Percentiles rank a stretch among this genome's conserved stretches.
Evolutionary conservation across 1,140 invertebrate genomes (phyloP).

Genomic region (Scaptomyza pallida): DNA sequence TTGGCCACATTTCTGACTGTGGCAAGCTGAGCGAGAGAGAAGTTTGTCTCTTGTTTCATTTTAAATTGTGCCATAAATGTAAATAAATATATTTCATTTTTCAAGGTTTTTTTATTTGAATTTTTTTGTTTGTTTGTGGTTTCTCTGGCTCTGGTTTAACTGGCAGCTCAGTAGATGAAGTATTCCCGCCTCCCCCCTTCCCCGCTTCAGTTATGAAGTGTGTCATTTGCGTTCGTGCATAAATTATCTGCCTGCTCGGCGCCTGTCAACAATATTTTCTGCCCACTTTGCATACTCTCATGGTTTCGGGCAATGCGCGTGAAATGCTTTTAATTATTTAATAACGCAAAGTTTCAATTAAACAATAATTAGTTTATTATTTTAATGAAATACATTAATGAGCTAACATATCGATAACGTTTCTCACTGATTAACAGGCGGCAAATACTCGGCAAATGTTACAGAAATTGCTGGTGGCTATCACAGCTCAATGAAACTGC

Average conservation of each 20-base stretch:
- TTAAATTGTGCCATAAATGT: conserved; percentile 40
- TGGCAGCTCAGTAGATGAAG: conserved; percentile 55
- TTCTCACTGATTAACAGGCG: conserved; percentile 85
- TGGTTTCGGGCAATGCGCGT: conserved; percentile 34
- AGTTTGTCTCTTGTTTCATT: conserved; percentile 11
- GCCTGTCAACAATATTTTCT: conserved; percentile 66
- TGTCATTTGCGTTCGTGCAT: conserved; percentile 58
- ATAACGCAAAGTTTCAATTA: conserved; percentile 73
- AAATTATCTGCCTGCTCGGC: conserved; percentile 49
- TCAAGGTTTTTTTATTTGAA: conserved; percentile 47
- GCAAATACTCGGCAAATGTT: conserved; percentile 89
- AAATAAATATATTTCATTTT: conserved; percentile 68
- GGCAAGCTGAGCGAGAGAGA: conserved; percentile 10
- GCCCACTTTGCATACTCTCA: conserved; percentile 35
- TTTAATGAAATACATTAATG: conserved; percentile 58
- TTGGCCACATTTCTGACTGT: conserved; percentile 3
- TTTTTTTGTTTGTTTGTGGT: conserved; percentile 22
- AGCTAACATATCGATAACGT: conserved; percentile 20
- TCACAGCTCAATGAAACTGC: conserved; percentile 91
- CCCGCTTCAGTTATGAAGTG: conserved; percentile 16
- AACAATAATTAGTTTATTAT: conserved; percentile 74
- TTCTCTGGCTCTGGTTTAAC: conserved; percentile 47
- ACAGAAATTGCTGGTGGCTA: conserved; percentile 88
- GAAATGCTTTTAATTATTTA: conserved; percentile 77
- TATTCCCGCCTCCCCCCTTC: no score